A percentile compares a stretch with the other conserved stretches of the same genome.
These are phyloP conservation scores for Talpa occidentalis DNA, from an alignment of 2,113 vertebrate species.

Conservation along the genomic window DNA sequence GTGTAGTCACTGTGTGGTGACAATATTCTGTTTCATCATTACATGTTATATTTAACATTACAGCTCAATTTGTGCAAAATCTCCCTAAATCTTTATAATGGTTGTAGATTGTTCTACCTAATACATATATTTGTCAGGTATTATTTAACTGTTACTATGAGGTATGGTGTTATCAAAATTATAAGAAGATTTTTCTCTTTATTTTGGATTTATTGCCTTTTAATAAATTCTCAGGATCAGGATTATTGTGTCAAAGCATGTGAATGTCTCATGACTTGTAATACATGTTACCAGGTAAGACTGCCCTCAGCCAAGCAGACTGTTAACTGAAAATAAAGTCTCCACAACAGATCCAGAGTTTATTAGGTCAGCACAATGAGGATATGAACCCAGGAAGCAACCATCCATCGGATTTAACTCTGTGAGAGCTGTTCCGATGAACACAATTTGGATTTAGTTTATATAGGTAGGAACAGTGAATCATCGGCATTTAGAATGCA, in stretches of 20 bases:
- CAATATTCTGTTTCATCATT: background rate
- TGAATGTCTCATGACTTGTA: background rate
- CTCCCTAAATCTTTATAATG: background rate
- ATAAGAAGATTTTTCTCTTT: background rate
- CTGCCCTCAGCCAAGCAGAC: background rate
- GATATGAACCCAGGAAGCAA: too few relatives aligned
- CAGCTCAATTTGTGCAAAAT: background rate
- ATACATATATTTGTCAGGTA: background rate
- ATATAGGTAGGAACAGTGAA: too few relatives aligned
- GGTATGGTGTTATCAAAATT: background rate
- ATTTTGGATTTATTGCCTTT: constrained; percentile 20
- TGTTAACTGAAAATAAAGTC: too few relatives aligned
- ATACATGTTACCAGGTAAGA: background rate
- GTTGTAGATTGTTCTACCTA: background rate
- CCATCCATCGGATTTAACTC: too few relatives aligned
- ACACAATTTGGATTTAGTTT: too few relatives aligned
- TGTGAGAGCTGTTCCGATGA: too few relatives aligned
- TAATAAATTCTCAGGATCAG: background rate
- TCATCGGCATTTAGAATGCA: too few relatives aligned
- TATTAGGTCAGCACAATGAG: too few relatives aligned
- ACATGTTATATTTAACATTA: background rate
- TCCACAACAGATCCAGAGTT: too few relatives aligned
- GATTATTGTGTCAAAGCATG: background rate
- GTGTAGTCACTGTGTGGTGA: background rate
- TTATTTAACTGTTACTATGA: background rate